Evolutionary conservation across 2,797 vertebrate species (phyloP).

Genomic region (Aeoliscus strigatus): DNA sequence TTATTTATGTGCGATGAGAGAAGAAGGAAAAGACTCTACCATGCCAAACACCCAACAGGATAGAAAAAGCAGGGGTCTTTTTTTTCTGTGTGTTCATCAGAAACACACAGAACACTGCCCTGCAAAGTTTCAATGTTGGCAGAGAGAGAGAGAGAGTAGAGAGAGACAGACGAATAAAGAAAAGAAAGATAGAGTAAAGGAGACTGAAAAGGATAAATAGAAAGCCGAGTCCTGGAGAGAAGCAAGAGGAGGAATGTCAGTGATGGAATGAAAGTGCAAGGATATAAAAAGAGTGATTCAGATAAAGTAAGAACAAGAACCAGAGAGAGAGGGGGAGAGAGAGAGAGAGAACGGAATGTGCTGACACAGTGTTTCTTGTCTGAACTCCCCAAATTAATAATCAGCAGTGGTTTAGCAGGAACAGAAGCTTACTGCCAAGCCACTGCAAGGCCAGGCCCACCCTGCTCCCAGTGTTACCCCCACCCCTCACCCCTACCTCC

Average conservation of each 20-base stretch:
- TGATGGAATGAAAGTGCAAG: constrained; percentile 32
- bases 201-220: constrained; percentile 12
- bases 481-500: constrained; percentile 2
- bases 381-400: constrained; percentile 79
- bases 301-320: constrained; percentile 42
- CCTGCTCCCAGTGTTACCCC: constrained; percentile 33
- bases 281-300: constrained; percentile 32
- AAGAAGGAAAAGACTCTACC: too few relatives aligned
- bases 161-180: too few relatives aligned
- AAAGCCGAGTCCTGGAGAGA: constrained; percentile 17
- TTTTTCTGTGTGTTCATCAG: constrained; percentile 23
- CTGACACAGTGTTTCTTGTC: constrained; percentile 72
- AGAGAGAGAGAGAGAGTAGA: too few relatives aligned
- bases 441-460: constrained; percentile 52
- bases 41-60: constrained; percentile 44
- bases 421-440: constrained; percentile 65
- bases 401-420: constrained; percentile 74
- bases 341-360: constrained; percentile 63
- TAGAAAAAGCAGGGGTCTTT: constrained; percentile 38
- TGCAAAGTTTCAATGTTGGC: constrained; percentile 61
- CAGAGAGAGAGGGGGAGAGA: too few relatives aligned
- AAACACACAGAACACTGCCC: constrained; percentile 34
- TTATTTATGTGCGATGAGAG: too few relatives aligned
- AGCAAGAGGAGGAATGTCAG: constrained; percentile 29
- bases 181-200: constrained; percentile 18